These are phyloP conservation scores for Clunio marinus DNA, from an alignment of 2,888 invertebrate species.

Conservation along the genomic window DNA sequence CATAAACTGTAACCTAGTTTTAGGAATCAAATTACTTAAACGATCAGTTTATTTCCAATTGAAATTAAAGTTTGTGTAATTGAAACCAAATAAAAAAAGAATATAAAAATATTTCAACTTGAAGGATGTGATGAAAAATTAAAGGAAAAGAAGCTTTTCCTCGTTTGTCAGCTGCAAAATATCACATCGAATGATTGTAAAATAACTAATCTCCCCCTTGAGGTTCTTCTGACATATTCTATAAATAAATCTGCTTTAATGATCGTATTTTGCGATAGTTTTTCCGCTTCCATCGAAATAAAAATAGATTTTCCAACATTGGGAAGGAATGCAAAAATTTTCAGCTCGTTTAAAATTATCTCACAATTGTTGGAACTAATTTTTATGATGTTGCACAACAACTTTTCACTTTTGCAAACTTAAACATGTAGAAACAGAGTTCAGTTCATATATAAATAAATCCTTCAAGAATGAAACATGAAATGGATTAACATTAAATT, in stretches of 20 bases:
- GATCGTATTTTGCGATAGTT: neutral
- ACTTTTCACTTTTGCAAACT: neutral
- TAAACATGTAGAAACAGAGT: too few relatives aligned
- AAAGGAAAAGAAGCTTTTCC: too few relatives aligned
- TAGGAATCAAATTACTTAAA: neutral
- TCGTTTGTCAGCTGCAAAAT: too few relatives aligned
- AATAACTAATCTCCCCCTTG: too few relatives aligned
- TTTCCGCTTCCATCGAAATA: neutral
- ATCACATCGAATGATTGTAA: too few relatives aligned
- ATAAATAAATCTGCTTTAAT: neutral
- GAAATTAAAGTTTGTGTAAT: too few relatives aligned
- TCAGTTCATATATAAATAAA: neutral
- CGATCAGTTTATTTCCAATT: neutral
- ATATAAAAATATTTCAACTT: too few relatives aligned
- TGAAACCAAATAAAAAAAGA: too few relatives aligned
- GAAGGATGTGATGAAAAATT: too few relatives aligned
- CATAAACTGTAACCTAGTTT: neutral
- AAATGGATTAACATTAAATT: constrained; percentile 20
- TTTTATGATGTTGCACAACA: neutral
- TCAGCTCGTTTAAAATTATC: neutral
- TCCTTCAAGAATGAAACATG: neutral
- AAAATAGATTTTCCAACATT: neutral
- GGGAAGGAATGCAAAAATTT: too few relatives aligned
- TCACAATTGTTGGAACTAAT: constrained; percentile 1
- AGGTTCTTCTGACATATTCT: neutral